Conservation (phyloP, 2,797 vertebrate species). For the Muscicapa comitata region DNA sequence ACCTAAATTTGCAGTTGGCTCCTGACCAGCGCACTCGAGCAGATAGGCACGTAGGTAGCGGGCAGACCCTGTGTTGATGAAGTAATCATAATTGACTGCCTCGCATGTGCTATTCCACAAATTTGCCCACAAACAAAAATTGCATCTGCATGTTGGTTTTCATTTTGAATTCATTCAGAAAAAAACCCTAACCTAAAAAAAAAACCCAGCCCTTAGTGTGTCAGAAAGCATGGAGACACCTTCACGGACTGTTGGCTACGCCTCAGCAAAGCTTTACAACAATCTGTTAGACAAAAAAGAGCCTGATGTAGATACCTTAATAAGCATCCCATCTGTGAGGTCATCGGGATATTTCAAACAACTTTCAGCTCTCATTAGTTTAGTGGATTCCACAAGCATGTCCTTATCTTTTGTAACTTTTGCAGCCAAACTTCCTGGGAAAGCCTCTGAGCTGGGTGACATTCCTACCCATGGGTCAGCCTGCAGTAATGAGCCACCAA, state of each 20-base stretch:
- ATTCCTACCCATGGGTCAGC: conserved; percentile 81
- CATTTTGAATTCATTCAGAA: conserved; percentile 73
- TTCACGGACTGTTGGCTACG: conserved; percentile 95
- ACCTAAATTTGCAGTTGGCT: conserved; percentile 82
- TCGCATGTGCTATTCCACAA: conserved; percentile 57
- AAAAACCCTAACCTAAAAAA: conserved; percentile 39
- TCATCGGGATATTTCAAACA: conserved; percentile 85
- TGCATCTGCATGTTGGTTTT: conserved; percentile 64
- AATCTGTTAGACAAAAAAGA: conserved; percentile 82
- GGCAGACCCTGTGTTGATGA: conserved; percentile 72
- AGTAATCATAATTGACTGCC: conserved; percentile 71
- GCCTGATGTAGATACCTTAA: conserved; percentile 83
- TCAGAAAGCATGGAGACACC: conserved; percentile 89
- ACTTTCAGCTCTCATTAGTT: conserved; percentile 89
- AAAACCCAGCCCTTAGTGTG: conserved; percentile 76
- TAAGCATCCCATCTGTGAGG: conserved; percentile 85
- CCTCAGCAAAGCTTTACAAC: conserved; percentile 83
- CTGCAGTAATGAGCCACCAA: conserved; percentile 83
- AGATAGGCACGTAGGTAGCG: conserved; percentile 79
- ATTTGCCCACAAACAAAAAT: conserved; percentile 69
- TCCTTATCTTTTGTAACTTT: conserved; percentile 83
- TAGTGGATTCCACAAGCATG: conserved; percentile 73
- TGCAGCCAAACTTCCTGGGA: conserved; percentile 83
- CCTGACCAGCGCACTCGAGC: conserved; percentile 87
- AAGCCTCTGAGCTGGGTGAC: conserved; percentile 78